Conservation (phyloP, 2,113 vertebrate genomes). For the Eptatretus burgeri region DNA sequence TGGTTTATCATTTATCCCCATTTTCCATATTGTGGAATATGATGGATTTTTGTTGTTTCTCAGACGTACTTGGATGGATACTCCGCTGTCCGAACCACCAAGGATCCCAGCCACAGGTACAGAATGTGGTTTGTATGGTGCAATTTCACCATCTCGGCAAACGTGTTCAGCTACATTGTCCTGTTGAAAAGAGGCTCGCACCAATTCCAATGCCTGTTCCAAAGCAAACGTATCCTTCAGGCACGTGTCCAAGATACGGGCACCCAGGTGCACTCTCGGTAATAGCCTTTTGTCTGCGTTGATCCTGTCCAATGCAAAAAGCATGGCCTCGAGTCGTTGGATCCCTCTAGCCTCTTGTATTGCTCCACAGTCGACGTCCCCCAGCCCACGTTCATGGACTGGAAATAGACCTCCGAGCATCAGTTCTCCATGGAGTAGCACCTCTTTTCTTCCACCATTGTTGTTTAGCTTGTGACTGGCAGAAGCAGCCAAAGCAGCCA, state of each 20-base stretch:
- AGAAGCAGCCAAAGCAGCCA: too few species aligned
- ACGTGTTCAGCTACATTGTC: conserved; percentile 94
- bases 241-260: conserved; percentile 89
- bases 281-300: conserved; percentile 45
- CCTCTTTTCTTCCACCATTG: conserved; percentile 36
- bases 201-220: conserved; percentile 91
- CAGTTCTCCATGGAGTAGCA: conserved; percentile 83
- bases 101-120: conserved; percentile 77
- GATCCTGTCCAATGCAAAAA: conserved; percentile 87
- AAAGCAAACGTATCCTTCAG: conserved; percentile 84
- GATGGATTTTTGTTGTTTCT: not conserved
- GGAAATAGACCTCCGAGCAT: conserved; percentile 85
- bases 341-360: conserved; percentile 85
- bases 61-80: conserved; percentile 75
- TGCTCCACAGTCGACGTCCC: conserved; percentile 67
- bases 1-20: not conserved
- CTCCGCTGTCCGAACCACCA: conserved; percentile 81
- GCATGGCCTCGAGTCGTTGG: conserved; percentile 83
- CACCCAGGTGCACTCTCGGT: conserved; percentile 57
- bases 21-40: not conserved
- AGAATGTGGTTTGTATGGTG: conserved; percentile 63
- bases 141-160: conserved; percentile 82
- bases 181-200: conserved; percentile 82
- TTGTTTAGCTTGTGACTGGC: too few species aligned
- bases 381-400: conserved; percentile 75